Conservation (phyloP, 1,140 invertebrate species). For the Holotrichia oblita region DNA sequence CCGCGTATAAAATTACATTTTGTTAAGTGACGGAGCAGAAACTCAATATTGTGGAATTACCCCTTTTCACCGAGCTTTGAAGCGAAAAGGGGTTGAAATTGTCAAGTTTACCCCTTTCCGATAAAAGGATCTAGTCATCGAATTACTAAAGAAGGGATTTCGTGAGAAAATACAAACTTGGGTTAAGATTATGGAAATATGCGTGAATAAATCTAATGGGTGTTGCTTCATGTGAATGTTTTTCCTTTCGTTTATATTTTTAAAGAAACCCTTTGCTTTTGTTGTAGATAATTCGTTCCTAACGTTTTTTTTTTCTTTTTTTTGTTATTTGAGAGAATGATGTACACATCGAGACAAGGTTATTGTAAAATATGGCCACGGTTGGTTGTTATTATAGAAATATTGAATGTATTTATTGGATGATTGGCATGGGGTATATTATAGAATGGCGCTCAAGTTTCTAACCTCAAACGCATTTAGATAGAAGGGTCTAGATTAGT, state of each 20-base stretch:
- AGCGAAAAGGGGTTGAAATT: background rate
- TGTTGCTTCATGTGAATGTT: background rate
- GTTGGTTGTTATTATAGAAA: too few relatives aligned
- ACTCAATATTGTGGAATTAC: slow-evolving; percentile 22
- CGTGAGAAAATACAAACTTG: background rate
- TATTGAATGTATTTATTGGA: too few relatives aligned
- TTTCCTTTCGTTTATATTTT: background rate
- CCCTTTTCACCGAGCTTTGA: background rate
- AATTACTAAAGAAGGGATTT: background rate
- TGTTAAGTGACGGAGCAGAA: background rate
- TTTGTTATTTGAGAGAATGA: background rate
- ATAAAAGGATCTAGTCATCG: background rate
- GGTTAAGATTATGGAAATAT: background rate
- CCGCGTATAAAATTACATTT: background rate
- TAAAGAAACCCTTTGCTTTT: background rate
- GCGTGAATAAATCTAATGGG: background rate
- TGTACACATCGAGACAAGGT: background rate
- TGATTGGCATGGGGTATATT: too few relatives aligned
- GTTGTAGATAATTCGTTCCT: background rate
- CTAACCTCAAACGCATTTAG: too few relatives aligned
- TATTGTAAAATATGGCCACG: background rate
- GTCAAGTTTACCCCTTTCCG: slow-evolving; percentile 12
- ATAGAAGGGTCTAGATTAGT: too few relatives aligned
- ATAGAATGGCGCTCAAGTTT: too few relatives aligned
- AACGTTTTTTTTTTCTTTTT: background rate